Evolutionary conservation across 2,797 vertebrate species (phyloP).

Genomic region (Antrozous pallidus): DNA sequence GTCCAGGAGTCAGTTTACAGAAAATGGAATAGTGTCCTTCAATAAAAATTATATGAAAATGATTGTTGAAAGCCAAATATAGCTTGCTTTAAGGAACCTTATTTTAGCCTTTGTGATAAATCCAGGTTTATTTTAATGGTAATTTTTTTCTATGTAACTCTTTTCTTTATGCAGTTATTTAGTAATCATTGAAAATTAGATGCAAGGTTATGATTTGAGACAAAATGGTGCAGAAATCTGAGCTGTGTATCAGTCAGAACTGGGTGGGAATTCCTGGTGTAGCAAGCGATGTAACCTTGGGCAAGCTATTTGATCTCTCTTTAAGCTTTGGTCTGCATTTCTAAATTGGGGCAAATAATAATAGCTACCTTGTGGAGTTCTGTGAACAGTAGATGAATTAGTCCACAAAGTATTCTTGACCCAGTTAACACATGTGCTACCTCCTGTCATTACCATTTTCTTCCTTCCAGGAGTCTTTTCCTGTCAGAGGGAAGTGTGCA

Average conservation of each 20-base stretch:
- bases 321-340: background rate
- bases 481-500: background rate
- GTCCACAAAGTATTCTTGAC: background rate
- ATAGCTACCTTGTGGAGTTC: background rate
- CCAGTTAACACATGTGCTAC: background rate
- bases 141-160: background rate
- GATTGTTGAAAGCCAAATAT: slow-evolving; percentile 1
- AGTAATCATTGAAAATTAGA: background rate
- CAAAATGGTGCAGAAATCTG: background rate
- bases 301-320: background rate
- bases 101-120: background rate
- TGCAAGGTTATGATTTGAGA: background rate
- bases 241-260: background rate
- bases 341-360: background rate
- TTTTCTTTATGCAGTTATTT: background rate
- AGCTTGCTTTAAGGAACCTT: slow-evolving; percentile 24
- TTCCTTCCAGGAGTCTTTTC: background rate
- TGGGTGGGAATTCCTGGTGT: background rate
- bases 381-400: background rate
- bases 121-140: slow-evolving; percentile 16
- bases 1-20: background rate
- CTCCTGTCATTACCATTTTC: background rate
- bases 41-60: background rate
- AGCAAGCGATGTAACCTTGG: background rate
- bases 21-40: background rate